Conservation (phyloP, 2,888 invertebrate genomes). For the Harmothoe impar region DNA sequence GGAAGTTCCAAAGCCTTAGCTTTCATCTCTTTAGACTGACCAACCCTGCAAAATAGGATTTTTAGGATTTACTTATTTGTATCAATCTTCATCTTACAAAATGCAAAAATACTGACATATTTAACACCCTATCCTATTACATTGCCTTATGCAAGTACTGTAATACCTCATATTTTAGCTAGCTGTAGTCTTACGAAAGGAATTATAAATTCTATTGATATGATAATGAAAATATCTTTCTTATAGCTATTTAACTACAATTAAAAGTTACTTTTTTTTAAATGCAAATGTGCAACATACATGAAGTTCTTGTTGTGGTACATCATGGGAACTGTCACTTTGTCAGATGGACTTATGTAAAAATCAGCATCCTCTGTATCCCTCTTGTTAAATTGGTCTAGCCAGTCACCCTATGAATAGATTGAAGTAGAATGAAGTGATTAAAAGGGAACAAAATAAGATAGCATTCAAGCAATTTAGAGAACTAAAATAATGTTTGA, state of each 20-base stretch:
- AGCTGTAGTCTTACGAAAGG: background rate
- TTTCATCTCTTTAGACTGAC: conserved; percentile 86
- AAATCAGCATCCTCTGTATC: conserved; percentile 15
- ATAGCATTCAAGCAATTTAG: background rate
- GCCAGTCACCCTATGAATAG: conserved; percentile 57
- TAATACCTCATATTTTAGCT: background rate
- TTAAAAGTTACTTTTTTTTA: no score
- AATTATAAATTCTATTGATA: no score
- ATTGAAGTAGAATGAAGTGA: no score
- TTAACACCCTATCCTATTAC: background rate
- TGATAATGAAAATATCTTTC: no score
- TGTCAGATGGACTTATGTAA: background rate
- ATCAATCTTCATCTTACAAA: no score
- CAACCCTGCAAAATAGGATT: conserved; percentile 1
- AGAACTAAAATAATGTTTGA: background rate
- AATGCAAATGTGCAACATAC: background rate
- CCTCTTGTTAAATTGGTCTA: background rate
- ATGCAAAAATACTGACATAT: background rate
- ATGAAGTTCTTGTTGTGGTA: background rate
- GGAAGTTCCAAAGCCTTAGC: conserved; percentile 90
- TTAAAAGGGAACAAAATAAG: background rate
- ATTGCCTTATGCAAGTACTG: no score
- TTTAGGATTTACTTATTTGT: background rate
- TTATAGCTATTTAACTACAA: no score
- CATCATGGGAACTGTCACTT: conserved; percentile 41